Evolutionary conservation across 2,113 vertebrate genomes (phyloP), one percentile per base, ranked within the genome.

Genomic region (Malaclemys terrapin): DNA sequence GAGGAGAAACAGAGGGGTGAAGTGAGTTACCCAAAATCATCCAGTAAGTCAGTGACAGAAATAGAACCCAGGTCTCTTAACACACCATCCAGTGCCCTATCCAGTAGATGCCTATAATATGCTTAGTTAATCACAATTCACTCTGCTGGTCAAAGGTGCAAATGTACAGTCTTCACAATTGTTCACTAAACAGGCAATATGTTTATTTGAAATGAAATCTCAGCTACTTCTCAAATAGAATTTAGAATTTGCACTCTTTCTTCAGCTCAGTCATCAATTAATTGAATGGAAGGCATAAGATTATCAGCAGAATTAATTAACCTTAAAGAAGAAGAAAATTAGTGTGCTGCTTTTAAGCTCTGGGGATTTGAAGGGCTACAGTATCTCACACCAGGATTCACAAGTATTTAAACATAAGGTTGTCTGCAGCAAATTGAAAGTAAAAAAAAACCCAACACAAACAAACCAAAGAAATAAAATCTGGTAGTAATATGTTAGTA

Each of bases 261-360:
- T 89, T 95, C 92, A 84, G 84, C 52, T 92, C 85, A 95, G 50
- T 12, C 54, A 79, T 88, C 38, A 85, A 75, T 96, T 95, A 91
- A 96, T 93, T 95, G 93, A 93, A 95, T 65, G 65, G 56, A 87
- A 96, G 85, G 86, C 78, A 92, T 92, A 94, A 95, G 96, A 65
- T 89, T 92, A 95, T 84, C 81, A 95, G 82, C 81, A 31, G 4
- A 75, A 94, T 87, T 92, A 93, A 95, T 93, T 95, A 96, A 95
- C 72, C 86, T 85, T n/a, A 87, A 85, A 85, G 96, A 89, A 20
- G 82, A 29, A 27, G 27, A 62, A 24, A 65, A 79, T 65, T 38
- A 88, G 80, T 35, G 81, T 50, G 89, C 79, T 53, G 35, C 56
- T 93, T 95, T 94, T 91, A 97, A 93, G 78, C 83, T n/a, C 85